Percentiles rank a stretch among this genome's conserved stretches.
Evolutionary conservation across 1,140 invertebrate genomes (phyloP).

Genomic region (Drosophila cardini): DNA sequence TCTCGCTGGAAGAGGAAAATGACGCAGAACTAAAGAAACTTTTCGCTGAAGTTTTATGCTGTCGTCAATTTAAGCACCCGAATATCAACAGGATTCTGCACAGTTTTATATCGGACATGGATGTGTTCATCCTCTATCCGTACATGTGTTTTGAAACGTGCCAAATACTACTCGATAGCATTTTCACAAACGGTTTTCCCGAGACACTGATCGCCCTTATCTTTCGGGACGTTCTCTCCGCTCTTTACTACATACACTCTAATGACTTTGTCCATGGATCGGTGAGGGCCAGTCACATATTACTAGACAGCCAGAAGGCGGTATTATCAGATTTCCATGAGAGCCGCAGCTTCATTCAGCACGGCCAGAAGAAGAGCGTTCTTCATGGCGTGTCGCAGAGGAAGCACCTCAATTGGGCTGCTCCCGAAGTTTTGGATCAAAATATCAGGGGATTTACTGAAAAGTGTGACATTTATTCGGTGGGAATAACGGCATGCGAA

Average conservation of each 20-base stretch:
- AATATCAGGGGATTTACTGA: conserved; percentile 95
- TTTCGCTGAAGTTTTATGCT: conserved; percentile 91
- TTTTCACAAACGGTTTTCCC: conserved; percentile 90
- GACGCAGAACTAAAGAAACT: conserved; percentile 88
- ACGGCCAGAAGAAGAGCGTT: conserved; percentile 88
- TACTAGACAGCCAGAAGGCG: conserved; percentile 85
- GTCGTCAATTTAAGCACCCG: conserved; percentile 91
- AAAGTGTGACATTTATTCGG: conserved; percentile 95
- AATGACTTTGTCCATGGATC: conserved; percentile 95
- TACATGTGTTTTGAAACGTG: conserved; percentile 93
- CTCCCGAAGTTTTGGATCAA: conserved; percentile 96
- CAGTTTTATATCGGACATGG: conserved; percentile 90
- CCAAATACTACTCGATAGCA: conserved; percentile 90
- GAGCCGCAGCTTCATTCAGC: conserved; percentile 89
- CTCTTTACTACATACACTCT: conserved; percentile 93
- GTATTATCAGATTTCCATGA: conserved; percentile 91
- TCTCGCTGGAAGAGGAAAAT: conserved; percentile 89
- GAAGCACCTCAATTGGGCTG: conserved; percentile 93
- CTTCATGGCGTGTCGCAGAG: conserved; percentile 91
- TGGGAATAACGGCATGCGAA: conserved; percentile 95
- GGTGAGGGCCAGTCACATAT: conserved; percentile 93
- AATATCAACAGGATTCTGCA: conserved; percentile 91
- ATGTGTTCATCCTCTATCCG: conserved; percentile 92
- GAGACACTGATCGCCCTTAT: conserved; percentile 93
- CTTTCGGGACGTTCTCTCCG: conserved; percentile 90